Conservation (phyloP, 2,113 vertebrate genomes). For the Danionella cerebrum region DNA sequence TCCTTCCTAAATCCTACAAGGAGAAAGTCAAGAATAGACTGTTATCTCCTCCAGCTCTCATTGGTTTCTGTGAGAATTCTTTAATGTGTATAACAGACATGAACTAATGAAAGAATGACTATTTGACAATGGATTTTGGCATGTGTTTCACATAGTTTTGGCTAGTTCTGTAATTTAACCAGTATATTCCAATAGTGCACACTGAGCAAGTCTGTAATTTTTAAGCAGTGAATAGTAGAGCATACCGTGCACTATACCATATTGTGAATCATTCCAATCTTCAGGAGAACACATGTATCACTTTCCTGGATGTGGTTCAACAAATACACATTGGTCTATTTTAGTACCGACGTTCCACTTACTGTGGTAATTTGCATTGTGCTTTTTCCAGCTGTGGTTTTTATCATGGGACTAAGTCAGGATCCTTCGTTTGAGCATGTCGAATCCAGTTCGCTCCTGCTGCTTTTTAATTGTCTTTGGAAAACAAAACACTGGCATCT, state of each 20-base stretch:
- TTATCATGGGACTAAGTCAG: slow-evolving; percentile 4
- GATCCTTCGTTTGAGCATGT: slow-evolving; percentile 17
- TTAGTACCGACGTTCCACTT: slow-evolving; percentile 10
- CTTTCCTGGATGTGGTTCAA: slow-evolving; percentile 28
- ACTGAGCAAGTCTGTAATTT: background rate
- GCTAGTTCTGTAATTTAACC: background rate
- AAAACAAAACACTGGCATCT: slow-evolving; percentile 54
- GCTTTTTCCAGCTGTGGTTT: slow-evolving; percentile 24
- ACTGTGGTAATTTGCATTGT: slow-evolving; percentile 34
- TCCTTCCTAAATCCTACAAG: background rate
- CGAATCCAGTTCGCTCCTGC: slow-evolving; percentile 43
- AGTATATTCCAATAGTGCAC: background rate
- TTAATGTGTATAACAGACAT: slow-evolving; percentile 1
- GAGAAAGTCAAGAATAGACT: slow-evolving; percentile 4
- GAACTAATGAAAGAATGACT: slow-evolving; percentile 14
- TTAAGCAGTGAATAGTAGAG: slow-evolving; percentile 5
- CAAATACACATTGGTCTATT: slow-evolving; percentile 26
- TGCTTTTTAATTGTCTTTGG: slow-evolving; percentile 20
- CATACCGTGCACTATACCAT: too few species aligned
- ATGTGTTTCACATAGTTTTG: slow-evolving; percentile 1
- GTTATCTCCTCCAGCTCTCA: slow-evolving; percentile 16
- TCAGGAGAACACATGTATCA: slow-evolving; percentile 15
- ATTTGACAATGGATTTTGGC: slow-evolving; percentile 1
- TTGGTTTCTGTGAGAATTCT: background rate
- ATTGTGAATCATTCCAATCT: slow-evolving; percentile 33